Conservation (phyloP, 2,888 invertebrate genomes). For the Leucophenga montana region DNA sequence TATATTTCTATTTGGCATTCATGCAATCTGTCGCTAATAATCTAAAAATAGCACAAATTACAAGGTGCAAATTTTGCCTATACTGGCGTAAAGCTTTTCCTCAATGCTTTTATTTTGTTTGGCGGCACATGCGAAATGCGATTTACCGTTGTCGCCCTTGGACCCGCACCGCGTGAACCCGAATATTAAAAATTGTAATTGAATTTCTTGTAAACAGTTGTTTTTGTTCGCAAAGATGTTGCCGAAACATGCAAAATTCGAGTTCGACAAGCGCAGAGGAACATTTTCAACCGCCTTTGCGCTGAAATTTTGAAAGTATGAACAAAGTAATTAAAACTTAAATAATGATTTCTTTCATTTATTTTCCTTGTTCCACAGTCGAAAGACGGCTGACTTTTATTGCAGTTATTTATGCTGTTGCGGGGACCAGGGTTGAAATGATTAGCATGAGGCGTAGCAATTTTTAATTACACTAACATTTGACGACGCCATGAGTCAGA, state of each 20-base stretch:
- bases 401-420: conserved; percentile 29
- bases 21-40: conserved; percentile 25
- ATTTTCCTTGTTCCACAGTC: conserved; percentile 1
- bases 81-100: neutral
- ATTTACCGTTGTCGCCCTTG: neutral
- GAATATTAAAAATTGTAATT: conserved; percentile 62
- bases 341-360: conserved; percentile 69
- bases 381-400: conserved; percentile 8
- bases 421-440: conserved; percentile 52
- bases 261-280: conserved; percentile 20
- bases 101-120: neutral
- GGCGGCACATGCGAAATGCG: conserved; percentile 14
- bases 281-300: conserved; percentile 41
- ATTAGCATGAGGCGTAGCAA: conserved; percentile 68
- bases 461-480: conserved; percentile 70
- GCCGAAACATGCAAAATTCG: conserved; percentile 58
- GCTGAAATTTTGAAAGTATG: conserved; percentile 65
- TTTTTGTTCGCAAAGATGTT: conserved; percentile 57
- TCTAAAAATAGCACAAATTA: conserved; percentile 12
- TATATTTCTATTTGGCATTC: neutral
- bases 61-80: conserved; percentile 27
- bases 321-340: conserved; percentile 71
- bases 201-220: conserved; percentile 66
- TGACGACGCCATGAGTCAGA: conserved; percentile 43
- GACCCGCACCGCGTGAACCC: neutral